These are phyloP conservation scores for Brachypodius melanocephalos DNA, from an alignment of 2,113 vertebrate species.

Conservation along the genomic window DNA sequence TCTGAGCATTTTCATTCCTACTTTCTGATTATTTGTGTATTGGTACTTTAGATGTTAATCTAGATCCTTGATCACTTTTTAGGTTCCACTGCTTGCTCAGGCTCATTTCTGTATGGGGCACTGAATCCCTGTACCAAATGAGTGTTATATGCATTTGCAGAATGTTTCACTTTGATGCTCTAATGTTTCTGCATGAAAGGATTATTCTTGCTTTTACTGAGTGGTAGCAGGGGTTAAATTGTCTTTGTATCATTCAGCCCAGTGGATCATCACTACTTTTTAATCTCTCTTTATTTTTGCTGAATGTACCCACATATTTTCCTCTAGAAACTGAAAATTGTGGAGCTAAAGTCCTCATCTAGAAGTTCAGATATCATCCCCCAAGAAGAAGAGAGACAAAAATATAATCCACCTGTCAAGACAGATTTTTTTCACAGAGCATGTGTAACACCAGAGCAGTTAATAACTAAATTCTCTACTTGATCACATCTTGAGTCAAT, in stretches of 20 bases:
- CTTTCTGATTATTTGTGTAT: neutral
- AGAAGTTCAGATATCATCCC: neutral
- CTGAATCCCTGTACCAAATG: neutral
- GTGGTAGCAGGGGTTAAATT: neutral
- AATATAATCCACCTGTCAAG: neutral
- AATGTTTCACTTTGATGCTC: neutral
- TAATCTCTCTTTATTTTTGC: neutral
- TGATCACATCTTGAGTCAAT: neutral
- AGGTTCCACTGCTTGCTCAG: neutral
- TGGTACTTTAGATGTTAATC: neutral
- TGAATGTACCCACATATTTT: neutral
- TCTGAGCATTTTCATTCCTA: neutral
- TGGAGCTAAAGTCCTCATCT: neutral
- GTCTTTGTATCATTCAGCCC: neutral
- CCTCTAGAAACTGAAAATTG: neutral
- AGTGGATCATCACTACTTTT: neutral
- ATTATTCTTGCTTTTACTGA: neutral
- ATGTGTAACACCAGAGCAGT: neutral
- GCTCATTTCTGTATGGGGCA: neutral
- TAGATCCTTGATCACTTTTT: neutral
- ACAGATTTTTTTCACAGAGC: neutral
- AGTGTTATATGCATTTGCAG: neutral
- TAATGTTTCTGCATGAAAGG: neutral
- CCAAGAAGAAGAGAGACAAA: neutral
- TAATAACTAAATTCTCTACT: neutral